Conservation (phyloP, 2,888 invertebrate species). For the Cloeon dipterum region DNA sequence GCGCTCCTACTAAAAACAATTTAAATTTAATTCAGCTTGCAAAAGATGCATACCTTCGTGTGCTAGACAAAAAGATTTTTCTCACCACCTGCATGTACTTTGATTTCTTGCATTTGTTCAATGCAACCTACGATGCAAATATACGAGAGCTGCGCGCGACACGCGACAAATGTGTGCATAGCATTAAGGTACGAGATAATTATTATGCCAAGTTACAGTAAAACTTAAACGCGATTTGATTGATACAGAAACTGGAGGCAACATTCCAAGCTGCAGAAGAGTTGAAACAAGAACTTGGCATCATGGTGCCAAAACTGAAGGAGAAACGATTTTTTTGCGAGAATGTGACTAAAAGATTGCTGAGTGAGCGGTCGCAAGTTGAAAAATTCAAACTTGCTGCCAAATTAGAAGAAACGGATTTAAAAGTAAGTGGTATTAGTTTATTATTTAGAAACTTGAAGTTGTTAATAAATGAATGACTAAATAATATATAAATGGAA, state of each 20-base stretch:
- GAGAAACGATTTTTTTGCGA: slow-evolving; percentile 53
- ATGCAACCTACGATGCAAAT: neutral
- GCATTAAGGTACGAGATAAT: neutral
- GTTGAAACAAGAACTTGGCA: slow-evolving; percentile 65
- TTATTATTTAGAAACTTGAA: too few species aligned
- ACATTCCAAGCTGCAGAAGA: slow-evolving; percentile 58
- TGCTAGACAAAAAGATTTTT: neutral
- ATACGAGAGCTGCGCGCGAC: neutral
- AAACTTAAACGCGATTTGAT: slow-evolving; percentile 8
- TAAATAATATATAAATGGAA: too few species aligned
- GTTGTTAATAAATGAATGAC: too few species aligned
- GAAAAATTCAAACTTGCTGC: slow-evolving; percentile 62
- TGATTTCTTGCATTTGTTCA: neutral
- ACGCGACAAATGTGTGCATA: neutral
- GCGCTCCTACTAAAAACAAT: too few species aligned
- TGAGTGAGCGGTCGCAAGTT: slow-evolving; percentile 56
- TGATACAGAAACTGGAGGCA: slow-evolving; percentile 46
- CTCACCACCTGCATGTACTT: neutral
- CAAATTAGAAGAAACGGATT: slow-evolving; percentile 58
- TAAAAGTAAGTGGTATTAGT: slow-evolving; percentile 30
- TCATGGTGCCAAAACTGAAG: slow-evolving; percentile 59
- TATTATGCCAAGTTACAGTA: neutral
- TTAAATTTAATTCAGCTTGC: too few species aligned
- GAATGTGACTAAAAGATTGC: slow-evolving; percentile 46
- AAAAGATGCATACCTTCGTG: too few species aligned